Evolutionary conservation across 2,113 vertebrate species (phyloP).

Genomic region (Varanus komodoensis): DNA sequence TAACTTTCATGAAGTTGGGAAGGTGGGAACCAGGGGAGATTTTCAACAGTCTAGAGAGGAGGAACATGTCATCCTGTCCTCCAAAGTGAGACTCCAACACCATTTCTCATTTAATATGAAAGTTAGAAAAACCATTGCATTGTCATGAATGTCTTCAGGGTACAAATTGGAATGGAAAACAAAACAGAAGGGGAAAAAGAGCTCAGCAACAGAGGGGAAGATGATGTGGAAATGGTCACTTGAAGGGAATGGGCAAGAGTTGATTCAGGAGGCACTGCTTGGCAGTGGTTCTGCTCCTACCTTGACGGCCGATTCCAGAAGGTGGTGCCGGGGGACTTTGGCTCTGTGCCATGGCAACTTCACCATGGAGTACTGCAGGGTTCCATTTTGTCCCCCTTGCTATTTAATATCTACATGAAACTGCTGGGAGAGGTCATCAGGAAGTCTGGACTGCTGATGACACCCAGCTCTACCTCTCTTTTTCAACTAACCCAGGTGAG

Average conservation of each 20-base stretch:
- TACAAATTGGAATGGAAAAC: not conserved
- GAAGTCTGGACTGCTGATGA: too few species aligned
- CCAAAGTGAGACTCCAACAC: rapidly evolving
- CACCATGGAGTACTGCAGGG: too few species aligned
- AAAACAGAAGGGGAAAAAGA: not conserved
- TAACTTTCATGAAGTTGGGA: not conserved
- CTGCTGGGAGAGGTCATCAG: too few species aligned
- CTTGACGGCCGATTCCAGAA: too few species aligned
- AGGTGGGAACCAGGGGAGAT: not conserved
- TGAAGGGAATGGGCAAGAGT: not conserved
- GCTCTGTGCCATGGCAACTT: too few species aligned
- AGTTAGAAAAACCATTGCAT: not conserved
- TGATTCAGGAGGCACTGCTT: not conserved
- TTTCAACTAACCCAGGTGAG: too few species aligned
- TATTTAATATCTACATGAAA: too few species aligned
- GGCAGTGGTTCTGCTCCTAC: too few species aligned
- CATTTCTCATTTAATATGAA: not conserved
- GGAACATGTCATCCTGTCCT: not conserved
- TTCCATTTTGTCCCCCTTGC: too few species aligned
- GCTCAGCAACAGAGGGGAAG: rapidly evolving
- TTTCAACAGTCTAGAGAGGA: not conserved
- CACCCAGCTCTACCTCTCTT: too few species aligned
- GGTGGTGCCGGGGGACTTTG: too few species aligned
- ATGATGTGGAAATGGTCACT: not conserved
- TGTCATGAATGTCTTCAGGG: not conserved